These are phyloP conservation scores for Cebidichthys violaceus DNA, from an alignment of 2,113 vertebrate genomes.

Conservation along the genomic window DNA sequence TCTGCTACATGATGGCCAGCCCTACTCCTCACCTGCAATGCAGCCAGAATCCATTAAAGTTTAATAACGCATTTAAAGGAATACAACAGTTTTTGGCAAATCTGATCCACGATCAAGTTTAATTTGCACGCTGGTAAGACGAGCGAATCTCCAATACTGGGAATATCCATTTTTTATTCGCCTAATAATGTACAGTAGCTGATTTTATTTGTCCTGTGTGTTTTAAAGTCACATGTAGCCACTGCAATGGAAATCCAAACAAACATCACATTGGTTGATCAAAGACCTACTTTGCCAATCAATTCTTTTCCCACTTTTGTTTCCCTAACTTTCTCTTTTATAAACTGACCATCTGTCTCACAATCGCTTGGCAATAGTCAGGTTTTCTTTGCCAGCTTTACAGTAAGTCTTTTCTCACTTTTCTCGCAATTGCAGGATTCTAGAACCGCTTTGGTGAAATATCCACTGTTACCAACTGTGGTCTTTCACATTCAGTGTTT, in stretches of 20 bases:
- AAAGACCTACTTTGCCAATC: conserved; percentile 15
- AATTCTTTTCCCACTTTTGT: conserved; percentile 28
- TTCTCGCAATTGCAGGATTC: conserved; percentile 35
- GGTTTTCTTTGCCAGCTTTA: conserved; percentile 69
- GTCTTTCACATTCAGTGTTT: conserved; percentile 40
- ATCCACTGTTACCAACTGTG: conserved; percentile 57
- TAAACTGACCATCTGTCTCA: conserved; percentile 77
- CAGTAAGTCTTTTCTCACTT: conserved; percentile 74
- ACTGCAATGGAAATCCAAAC: neutral
- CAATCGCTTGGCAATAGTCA: conserved; percentile 63
- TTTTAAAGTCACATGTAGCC: neutral
- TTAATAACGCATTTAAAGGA: conserved; percentile 65
- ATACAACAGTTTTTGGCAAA: conserved; percentile 23
- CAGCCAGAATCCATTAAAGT: conserved; percentile 68
- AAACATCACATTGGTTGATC: neutral
- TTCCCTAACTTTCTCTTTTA: conserved; percentile 63
- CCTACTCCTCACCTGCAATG: conserved; percentile 72
- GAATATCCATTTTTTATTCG: neutral
- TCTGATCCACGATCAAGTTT: neutral
- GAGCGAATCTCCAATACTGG: neutral
- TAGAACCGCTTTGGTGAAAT: conserved; percentile 59
- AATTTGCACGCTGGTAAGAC: neutral
- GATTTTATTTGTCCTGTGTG: neutral
- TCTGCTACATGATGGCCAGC: conserved; percentile 65
- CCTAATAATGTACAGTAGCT: neutral